Evolutionary conservation across 2,797 vertebrate genomes (phyloP).

Genomic region (Fratercula arctica): DNA sequence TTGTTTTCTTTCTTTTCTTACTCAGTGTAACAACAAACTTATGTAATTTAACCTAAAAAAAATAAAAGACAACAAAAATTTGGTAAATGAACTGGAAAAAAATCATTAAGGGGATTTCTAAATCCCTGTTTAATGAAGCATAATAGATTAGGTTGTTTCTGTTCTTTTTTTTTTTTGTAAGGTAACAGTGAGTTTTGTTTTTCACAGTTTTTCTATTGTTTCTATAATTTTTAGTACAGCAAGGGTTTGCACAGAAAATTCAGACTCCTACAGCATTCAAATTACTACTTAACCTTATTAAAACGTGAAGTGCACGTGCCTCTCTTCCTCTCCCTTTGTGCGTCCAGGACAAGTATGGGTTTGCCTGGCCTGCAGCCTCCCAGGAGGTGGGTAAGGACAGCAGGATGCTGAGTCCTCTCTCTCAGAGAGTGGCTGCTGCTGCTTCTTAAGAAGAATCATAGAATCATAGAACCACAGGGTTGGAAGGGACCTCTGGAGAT

Average conservation of each 20-base stretch:
- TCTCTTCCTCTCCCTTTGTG: too few relatives aligned
- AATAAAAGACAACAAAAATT: not conserved
- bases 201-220: not conserved
- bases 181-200: not conserved
- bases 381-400: too few relatives aligned
- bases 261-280: not conserved
- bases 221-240: not conserved
- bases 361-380: not conserved
- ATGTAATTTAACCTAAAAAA: not conserved
- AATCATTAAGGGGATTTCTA: not conserved
- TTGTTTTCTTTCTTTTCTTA: not conserved
- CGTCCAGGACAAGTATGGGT: not conserved
- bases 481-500: too few relatives aligned
- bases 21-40: not conserved
- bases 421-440: not conserved
- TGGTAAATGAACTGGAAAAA: not conserved
- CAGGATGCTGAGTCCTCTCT: not conserved
- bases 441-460: not conserved
- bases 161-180: not conserved
- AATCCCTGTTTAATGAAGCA: slow-evolving; percentile 32
- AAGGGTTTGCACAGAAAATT: not conserved
- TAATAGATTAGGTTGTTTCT: not conserved
- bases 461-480: too few relatives aligned
- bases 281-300: not conserved
- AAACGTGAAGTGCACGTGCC: not conserved